A percentile compares a stretch with the other conserved stretches of the same genome.
Evolutionary conservation across 2,113 vertebrate species (phyloP).

Genomic region (Myrmecobius fasciatus): DNA sequence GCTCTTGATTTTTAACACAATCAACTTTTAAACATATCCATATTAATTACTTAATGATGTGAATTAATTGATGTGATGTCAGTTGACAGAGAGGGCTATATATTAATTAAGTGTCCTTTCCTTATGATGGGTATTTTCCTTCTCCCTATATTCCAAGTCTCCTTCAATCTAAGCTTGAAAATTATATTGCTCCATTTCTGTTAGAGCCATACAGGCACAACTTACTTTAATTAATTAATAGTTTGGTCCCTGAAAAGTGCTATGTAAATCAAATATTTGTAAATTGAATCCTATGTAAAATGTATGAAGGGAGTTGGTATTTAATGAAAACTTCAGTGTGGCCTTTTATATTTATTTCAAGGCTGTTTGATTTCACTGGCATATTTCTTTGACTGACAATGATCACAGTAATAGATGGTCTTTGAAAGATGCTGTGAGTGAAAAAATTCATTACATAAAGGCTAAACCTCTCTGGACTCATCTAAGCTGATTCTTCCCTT

Average conservation of each 20-base stretch:
- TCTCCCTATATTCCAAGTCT: neutral
- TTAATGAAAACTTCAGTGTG: neutral
- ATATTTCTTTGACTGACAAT: neutral
- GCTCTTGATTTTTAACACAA: conserved; percentile 47
- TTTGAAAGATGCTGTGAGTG: neutral
- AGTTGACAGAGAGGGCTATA: conserved; percentile 43
- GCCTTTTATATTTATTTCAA: neutral
- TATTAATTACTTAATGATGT: conserved; percentile 41
- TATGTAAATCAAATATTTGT: conserved; percentile 62
- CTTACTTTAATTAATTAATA: conserved; percentile 67
- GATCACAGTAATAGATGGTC: neutral
- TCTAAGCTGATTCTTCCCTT: neutral
- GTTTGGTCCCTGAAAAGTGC: conserved; percentile 41
- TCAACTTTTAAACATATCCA: conserved; percentile 29
- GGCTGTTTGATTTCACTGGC: neutral
- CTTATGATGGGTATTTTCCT: conserved; percentile 17
- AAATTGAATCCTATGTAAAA: conserved; percentile 41
- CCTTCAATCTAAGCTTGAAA: conserved; percentile 12
- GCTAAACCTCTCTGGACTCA: neutral
- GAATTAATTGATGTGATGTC: conserved; percentile 25
- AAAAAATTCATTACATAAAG: neutral
- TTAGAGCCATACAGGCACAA: conserved; percentile 60
- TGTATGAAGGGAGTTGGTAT: conserved; percentile 27
- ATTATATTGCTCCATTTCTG: conserved; percentile 31
- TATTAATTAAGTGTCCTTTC: conserved; percentile 53